Evolutionary conservation across 2,797 vertebrate genomes (phyloP).

Genomic region (Premnoplex brunnescens): DNA sequence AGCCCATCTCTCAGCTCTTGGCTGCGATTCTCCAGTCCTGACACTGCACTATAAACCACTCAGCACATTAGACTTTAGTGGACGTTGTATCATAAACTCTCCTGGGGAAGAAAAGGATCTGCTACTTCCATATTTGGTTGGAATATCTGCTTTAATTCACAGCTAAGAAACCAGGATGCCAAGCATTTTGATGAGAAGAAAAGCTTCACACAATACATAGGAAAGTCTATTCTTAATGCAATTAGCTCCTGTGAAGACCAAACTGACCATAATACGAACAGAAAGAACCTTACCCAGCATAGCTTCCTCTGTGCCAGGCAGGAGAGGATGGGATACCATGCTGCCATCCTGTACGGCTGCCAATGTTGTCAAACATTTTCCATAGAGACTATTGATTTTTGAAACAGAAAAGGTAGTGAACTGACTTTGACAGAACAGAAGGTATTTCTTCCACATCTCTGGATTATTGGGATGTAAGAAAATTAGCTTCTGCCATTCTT

Average conservation of each 20-base stretch:
- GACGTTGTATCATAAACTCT: background rate
- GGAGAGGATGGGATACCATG: constrained; percentile 88
- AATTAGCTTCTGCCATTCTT: constrained; percentile 95
- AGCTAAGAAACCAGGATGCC: background rate
- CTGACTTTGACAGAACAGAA: constrained; percentile 92
- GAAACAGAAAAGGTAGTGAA: constrained; percentile 91
- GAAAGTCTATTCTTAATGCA: background rate
- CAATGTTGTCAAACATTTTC: constrained; percentile 92
- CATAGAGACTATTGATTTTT: constrained; percentile 86
- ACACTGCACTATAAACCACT: background rate
- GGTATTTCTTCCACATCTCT: constrained; percentile 88
- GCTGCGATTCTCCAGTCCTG: background rate
- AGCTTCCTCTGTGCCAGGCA: constrained; percentile 86
- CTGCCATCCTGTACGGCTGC: constrained; percentile 89
- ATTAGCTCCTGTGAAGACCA: background rate
- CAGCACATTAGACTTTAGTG: background rate
- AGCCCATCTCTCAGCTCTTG: background rate
- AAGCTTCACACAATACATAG: background rate
- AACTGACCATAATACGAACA: background rate
- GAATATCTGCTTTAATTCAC: background rate
- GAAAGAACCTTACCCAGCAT: constrained; percentile 83
- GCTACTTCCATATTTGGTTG: background rate
- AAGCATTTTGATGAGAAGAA: background rate
- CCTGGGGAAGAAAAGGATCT: background rate
- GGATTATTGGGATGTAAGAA: constrained; percentile 94